phyloP scores from a whole-genome alignment of 1,140 invertebrate species.

The Laupala kohalensis region DNA sequence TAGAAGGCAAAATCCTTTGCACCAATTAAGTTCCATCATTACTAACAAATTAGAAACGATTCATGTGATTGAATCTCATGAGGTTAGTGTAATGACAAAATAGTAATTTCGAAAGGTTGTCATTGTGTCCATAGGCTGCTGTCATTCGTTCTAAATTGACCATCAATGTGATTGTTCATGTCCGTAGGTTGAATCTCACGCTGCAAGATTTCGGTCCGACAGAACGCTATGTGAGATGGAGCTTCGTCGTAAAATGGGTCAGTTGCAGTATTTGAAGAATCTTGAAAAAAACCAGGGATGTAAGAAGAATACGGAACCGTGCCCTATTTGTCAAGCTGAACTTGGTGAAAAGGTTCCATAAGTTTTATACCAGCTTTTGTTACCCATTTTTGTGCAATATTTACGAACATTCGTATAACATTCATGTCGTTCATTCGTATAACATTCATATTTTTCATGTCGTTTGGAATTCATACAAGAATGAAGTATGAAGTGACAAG shows the following conservation, averaged over 20 bases:
- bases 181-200: slow-evolving; percentile 21
- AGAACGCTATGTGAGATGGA: slow-evolving; percentile 18
- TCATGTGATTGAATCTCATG: slow-evolving; percentile 32
- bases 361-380: no score
- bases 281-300: slow-evolving; percentile 25
- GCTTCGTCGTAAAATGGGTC: slow-evolving; percentile 31
- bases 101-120: no score
- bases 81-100: no score
- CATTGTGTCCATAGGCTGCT: no score
- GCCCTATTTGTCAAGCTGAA: slow-evolving; percentile 51
- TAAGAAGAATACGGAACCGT: slow-evolving; percentile 36
- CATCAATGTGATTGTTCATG: no score
- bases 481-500: no score
- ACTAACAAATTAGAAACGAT: slow-evolving; percentile 27
- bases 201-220: slow-evolving; percentile 21
- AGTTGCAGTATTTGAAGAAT: slow-evolving; percentile 29
- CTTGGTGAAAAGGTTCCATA: slow-evolving; percentile 33
- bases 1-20: slow-evolving; percentile 13
- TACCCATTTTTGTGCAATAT: no score
- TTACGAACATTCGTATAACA: no score
- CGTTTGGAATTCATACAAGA: no score
- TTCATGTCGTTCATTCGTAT: no score
- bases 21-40: slow-evolving; percentile 18
- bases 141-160: no score
- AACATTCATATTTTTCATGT: no score